Conservation (phyloP, 2,797 vertebrate genomes). For the Esox lucius region DNA sequence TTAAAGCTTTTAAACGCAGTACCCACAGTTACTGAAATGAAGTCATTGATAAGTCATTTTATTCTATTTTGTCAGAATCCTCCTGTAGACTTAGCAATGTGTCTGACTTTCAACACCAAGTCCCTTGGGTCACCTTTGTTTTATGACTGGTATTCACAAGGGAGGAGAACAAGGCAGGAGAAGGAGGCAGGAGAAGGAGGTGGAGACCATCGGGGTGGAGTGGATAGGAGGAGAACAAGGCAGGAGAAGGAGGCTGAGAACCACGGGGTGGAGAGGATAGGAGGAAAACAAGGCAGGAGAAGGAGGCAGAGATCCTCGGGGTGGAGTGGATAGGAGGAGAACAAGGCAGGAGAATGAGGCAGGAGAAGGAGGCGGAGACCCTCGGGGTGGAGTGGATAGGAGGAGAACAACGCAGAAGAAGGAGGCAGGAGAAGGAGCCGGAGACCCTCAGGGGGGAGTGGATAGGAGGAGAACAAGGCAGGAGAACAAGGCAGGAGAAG, state of each 20-base stretch:
- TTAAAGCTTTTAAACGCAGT: conserved; percentile 8
- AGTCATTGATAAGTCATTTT: conserved; percentile 16
- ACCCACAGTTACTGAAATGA: conserved; percentile 3
- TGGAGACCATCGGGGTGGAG: too few relatives aligned
- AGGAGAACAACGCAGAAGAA: conserved; percentile 23
- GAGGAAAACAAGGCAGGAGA: conserved; percentile 24
- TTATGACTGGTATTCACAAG: conserved; percentile 47
- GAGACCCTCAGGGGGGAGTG: too few relatives aligned
- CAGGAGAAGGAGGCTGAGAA: conserved; percentile 12
- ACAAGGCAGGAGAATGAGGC: conserved; percentile 22
- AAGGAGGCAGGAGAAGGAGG: conserved; percentile 8
- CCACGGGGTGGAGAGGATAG: neutral
- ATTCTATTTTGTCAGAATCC: conserved; percentile 21
- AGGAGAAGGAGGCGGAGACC: too few relatives aligned
- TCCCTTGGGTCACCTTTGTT: conserved; percentile 53
- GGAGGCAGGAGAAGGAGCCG: neutral
- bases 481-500: conserved; percentile 17
- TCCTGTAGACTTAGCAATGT: conserved; percentile 18
- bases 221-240: conserved; percentile 36
- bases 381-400: neutral
- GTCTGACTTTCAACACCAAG: conserved; percentile 17
- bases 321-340: conserved; percentile 16
- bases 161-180: conserved; percentile 23
- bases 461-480: conserved; percentile 23
- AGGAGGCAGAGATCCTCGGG: conserved; percentile 1